phyloP scores from a whole-genome alignment of 1,140 invertebrate species.

The Chionoecetes opilio region DNA sequence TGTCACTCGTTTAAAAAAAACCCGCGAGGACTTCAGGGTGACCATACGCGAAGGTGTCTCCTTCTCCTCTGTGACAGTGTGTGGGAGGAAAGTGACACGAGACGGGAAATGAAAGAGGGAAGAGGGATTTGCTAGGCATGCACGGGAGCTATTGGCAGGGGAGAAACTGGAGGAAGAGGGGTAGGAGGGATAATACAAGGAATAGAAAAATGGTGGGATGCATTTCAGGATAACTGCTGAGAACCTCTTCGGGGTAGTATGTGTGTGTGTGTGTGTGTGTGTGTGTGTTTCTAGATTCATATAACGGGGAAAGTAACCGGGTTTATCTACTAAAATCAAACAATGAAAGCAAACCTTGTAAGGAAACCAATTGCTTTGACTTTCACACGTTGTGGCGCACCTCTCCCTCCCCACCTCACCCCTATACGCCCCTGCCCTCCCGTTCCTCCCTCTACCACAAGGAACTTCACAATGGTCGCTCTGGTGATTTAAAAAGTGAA shows the following conservation, averaged over 20 bases:
- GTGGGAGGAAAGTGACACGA: neutral
- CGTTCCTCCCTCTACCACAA: neutral
- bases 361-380: constrained; percentile 9
- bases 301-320: neutral
- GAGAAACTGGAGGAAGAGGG: neutral
- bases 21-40: neutral
- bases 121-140: neutral
- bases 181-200: neutral
- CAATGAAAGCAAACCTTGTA: neutral
- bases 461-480: constrained; percentile 54
- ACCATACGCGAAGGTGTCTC: neutral
- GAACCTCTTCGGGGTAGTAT: neutral
- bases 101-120: neutral
- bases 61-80: neutral
- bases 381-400: neutral
- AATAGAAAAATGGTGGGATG: neutral
- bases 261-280: constrained; percentile 46
- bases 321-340: neutral
- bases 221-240: neutral
- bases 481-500: constrained; percentile 75
- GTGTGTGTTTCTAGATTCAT: neutral
- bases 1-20: neutral
- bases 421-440: neutral
- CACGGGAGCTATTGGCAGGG: no score
- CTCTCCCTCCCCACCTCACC: constrained; percentile 15